Evolutionary conservation across 2,113 vertebrate species (phyloP).

Genomic region (Neomonachus schauinslandi): DNA sequence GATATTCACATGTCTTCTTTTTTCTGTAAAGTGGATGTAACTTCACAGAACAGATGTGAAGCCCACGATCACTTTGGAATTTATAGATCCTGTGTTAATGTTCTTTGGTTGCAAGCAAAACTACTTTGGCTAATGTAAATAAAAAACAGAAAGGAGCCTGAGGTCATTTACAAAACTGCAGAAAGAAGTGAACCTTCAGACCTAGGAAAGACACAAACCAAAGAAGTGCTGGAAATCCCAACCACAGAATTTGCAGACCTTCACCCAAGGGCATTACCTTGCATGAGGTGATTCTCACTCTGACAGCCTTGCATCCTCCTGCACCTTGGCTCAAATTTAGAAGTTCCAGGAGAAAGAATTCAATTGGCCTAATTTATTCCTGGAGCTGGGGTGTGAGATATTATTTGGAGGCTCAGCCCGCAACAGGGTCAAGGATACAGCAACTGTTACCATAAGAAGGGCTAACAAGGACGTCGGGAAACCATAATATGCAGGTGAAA

Average conservation of each 20-base stretch:
- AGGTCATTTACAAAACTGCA: neutral
- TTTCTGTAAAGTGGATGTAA: neutral
- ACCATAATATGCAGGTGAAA: neutral
- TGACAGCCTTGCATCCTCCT: neutral
- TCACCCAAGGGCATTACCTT: neutral
- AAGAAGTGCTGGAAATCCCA: neutral
- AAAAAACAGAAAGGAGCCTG: neutral
- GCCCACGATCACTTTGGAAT: neutral
- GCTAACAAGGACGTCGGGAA: neutral
- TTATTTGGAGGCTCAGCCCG: neutral
- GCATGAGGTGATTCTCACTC: neutral
- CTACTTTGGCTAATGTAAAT: neutral
- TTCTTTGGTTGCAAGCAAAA: conserved; percentile 42
- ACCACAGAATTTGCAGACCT: neutral
- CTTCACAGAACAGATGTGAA: neutral
- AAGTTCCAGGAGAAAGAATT: neutral
- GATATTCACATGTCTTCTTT: neutral
- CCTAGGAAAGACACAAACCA: neutral
- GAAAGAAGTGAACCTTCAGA: neutral
- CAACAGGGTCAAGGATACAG: neutral
- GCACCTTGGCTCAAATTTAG: neutral
- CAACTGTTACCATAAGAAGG: neutral
- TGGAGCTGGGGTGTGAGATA: neutral
- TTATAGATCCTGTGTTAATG: neutral
- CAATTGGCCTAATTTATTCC: neutral